These are phyloP conservation scores for Sebastes iracundus DNA, from an alignment of 2,797 vertebrate species.

Conservation along the genomic window DNA sequence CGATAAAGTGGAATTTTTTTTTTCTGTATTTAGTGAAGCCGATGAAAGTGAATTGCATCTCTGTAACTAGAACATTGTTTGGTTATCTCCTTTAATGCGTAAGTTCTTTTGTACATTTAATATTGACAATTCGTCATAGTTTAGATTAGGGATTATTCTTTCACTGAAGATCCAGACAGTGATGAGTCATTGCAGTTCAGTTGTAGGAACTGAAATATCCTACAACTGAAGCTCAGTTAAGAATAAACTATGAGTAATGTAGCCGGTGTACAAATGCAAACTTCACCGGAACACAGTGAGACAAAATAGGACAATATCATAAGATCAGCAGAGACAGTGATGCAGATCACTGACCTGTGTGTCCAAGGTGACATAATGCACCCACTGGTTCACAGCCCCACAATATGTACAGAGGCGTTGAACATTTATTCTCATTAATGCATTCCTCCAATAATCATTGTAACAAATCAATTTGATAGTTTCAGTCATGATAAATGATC, in stretches of 20 bases:
- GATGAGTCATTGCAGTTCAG: constrained; percentile 33
- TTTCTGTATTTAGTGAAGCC: neutral
- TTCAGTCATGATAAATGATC: neutral
- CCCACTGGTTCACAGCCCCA: too few species aligned
- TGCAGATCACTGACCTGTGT: neutral
- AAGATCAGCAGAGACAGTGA: neutral
- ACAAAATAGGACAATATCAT: neutral
- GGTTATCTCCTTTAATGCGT: too few species aligned
- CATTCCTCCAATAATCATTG: neutral
- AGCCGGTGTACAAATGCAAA: neutral
- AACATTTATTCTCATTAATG: neutral
- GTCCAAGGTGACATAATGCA: neutral
- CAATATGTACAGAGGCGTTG: neutral
- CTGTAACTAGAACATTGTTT: neutral
- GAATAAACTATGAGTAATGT: constrained; percentile 12
- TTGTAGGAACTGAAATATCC: constrained; percentile 16
- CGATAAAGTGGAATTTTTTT: neutral
- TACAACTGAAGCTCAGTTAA: neutral
- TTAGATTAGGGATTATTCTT: neutral
- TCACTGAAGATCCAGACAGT: neutral
- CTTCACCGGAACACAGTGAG: neutral
- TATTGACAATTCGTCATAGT: neutral
- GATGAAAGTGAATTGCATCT: neutral
- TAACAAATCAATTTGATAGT: neutral
- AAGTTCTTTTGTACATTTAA: neutral